Evolutionary conservation across 2,797 vertebrate genomes (phyloP).

Genomic region (Enteromius thamalakanensis): DNA sequence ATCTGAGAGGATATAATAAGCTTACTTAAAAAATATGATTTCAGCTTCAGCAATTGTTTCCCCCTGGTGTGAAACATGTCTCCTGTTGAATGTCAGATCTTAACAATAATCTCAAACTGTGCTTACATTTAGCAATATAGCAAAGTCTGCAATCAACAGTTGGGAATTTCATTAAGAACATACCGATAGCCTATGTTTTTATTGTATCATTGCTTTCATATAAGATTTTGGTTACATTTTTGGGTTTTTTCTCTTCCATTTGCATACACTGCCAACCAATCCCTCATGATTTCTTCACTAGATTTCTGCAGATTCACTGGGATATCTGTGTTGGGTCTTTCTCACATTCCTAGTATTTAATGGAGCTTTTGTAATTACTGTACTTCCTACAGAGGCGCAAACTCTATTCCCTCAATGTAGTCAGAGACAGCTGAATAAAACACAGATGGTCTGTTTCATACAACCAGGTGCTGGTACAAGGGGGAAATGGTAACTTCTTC

Average conservation of each 20-base stretch:
- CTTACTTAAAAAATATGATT: constrained; percentile 9
- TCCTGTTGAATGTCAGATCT: not conserved
- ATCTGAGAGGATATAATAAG: not conserved
- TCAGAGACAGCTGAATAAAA: constrained; percentile 52
- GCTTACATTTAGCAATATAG: not conserved
- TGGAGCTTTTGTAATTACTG: constrained; percentile 66
- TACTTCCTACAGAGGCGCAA: constrained; percentile 51
- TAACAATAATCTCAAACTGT: not conserved
- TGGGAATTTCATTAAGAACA: not conserved
- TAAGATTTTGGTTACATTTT: not conserved
- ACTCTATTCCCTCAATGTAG: constrained; percentile 40
- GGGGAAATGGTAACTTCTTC: constrained; percentile 23
- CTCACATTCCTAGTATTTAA: constrained; percentile 61
- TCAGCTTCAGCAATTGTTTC: not conserved
- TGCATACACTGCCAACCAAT: not conserved
- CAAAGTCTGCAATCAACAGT: not conserved
- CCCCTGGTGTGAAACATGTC: not conserved
- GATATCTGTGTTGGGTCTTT: constrained; percentile 68
- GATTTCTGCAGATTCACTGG: constrained; percentile 42
- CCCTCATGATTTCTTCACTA: constrained; percentile 10
- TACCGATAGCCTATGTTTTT: not conserved
- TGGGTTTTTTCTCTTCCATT: not conserved
- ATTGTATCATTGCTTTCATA: not conserved
- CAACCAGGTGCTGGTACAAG: constrained; percentile 50
- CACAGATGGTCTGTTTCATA: constrained; percentile 58